Evolutionary conservation across 2,113 vertebrate genomes (phyloP).

Genomic region (Mesembrinibis cayennensis): DNA sequence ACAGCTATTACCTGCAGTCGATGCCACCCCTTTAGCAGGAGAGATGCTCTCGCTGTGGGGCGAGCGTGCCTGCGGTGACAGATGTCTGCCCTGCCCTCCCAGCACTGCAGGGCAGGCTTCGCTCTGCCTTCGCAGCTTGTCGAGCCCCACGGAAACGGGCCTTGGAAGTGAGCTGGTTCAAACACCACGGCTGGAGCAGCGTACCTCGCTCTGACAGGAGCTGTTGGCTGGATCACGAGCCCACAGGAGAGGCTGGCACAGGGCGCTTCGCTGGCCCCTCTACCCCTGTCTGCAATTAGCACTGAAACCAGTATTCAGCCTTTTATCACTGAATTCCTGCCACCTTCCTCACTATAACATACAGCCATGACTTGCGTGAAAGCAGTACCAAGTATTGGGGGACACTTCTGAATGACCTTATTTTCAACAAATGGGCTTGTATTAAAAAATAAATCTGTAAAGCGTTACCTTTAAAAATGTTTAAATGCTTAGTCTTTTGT

Average conservation of each 20-base stretch:
- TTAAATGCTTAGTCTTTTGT: neutral
- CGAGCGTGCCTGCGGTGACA: too few relatives aligned
- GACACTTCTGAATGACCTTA: neutral
- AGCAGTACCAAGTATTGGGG: too few relatives aligned
- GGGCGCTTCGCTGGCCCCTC: too few relatives aligned
- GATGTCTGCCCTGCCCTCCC: neutral
- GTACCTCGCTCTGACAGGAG: neutral
- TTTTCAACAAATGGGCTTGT: neutral
- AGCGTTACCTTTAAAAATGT: neutral
- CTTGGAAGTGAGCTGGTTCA: too few relatives aligned
- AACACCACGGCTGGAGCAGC: neutral
- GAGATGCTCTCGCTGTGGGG: neutral
- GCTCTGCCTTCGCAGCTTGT: neutral
- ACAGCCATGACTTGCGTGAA: too few relatives aligned
- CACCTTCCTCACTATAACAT: neutral
- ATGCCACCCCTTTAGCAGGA: too few relatives aligned
- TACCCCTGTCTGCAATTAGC: neutral
- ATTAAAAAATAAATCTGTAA: neutral
- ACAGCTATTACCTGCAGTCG: neutral
- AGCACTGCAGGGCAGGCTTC: neutral
- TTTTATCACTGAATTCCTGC: too few relatives aligned
- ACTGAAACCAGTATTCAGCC: neutral
- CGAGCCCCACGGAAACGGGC: fast-evolving
- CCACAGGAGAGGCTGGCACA: too few relatives aligned
- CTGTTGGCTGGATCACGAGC: neutral